Conservation (phyloP, 2,113 vertebrate genomes). For the Chitala chitala region DNA sequence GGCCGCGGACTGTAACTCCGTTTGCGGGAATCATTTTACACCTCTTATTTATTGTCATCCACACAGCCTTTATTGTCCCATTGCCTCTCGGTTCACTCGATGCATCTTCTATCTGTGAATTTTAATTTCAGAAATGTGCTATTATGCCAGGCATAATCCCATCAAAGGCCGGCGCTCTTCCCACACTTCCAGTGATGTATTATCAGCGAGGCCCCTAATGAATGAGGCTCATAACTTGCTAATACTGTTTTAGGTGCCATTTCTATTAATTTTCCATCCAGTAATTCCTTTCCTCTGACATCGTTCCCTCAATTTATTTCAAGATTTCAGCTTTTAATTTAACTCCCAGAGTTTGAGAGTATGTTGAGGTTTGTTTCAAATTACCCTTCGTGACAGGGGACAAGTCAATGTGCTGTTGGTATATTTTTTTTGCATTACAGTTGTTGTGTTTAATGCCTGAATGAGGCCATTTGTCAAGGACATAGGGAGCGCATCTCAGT, state of each 20-base stretch:
- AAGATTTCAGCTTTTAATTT: constrained; percentile 56
- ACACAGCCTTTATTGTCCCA: constrained; percentile 75
- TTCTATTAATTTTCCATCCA: constrained; percentile 84
- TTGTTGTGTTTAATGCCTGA: constrained; percentile 5
- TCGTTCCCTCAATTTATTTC: constrained; percentile 59
- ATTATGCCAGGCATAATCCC: constrained; percentile 82
- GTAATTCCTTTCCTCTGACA: constrained; percentile 66
- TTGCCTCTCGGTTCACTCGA: constrained; percentile 76
- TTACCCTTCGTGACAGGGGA: constrained; percentile 24
- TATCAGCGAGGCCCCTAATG: constrained; percentile 79
- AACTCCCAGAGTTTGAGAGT: constrained; percentile 48
- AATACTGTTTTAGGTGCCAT: constrained; percentile 78
- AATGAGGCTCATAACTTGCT: constrained; percentile 82
- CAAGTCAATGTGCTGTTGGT: not conserved
- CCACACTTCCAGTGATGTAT: constrained; percentile 87
- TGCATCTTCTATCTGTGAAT: constrained; percentile 81
- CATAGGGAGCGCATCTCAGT: not conserved
- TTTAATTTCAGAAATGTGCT: constrained; percentile 81
- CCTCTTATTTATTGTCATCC: constrained; percentile 87
- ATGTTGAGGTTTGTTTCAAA: constrained; percentile 49
- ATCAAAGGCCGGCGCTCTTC: constrained; percentile 87
- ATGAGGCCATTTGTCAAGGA: constrained; percentile 4
- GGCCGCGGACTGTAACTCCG: constrained; percentile 70
- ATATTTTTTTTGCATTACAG: not conserved
- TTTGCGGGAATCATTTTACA: constrained; percentile 80